Base-by-base conservation (phyloP, 2,888 invertebrate genomes). In the Crepidodera aurea region DNA sequence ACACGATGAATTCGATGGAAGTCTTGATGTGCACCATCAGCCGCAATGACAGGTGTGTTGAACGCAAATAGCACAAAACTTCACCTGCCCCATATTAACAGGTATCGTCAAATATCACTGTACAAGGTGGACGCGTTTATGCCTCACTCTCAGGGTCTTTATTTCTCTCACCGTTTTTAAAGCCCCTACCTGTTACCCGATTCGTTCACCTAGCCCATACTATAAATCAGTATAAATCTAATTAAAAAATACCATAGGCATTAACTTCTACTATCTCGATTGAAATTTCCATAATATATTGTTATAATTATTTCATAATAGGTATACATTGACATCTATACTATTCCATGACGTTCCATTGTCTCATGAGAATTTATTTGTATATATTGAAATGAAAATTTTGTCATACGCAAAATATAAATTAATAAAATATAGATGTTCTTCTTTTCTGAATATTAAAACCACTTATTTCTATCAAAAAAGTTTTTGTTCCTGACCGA, bases 81-180 rank as follows among this genome's bases (percentile, higher is more conserved):
- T 62, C 76, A 76, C 76, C 76, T 76, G 76, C 73, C 73, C 70
- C 71, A 72, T 74, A 74, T 74, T 73, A 73, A 71, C 71, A 71
- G 71, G 71, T 72, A 72, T 70, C 70, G 65, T 65, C 64, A 67
- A 68, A 69, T 69, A 69, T 69, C 69, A 67, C 67, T 69, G 65
- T 67, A 64, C 63, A 67, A 58, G 64, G 64, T 65, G 65, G 56
- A 57, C 60, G 54, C 40, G 27, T 58, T 62, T 34, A 48, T 51
- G 51, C 46, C 34, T 15, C 18, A 32, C 37, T 29, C 46, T 39
- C 48, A 5, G 44, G 44, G 22, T 22, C 10, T 44, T 22, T 22
- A 8, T 25, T 53, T 42, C 51, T 56, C 48, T 62, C 54, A 48
- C 50, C 18, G 29, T 40, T 58, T 58, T 61, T 56, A 44, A 56